Percentiles rank a stretch among this genome's conserved stretches.
These are phyloP conservation scores for Semnornis frantzii DNA, from an alignment of 2,113 vertebrate genomes.

Conservation along the genomic window DNA sequence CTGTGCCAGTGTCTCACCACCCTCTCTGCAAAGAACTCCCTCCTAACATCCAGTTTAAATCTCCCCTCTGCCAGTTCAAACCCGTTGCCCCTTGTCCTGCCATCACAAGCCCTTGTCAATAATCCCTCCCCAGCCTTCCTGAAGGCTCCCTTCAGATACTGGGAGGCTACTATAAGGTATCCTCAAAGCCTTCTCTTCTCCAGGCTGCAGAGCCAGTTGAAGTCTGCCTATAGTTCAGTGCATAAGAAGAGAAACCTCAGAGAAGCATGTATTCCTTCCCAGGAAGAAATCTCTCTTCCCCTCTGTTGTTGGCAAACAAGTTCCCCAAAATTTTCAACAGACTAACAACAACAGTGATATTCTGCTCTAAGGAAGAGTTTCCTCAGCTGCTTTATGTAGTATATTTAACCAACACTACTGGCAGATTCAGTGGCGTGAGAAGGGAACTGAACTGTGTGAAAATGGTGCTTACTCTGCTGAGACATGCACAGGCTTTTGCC, in stretches of 20 bases:
- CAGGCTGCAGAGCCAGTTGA: not conserved
- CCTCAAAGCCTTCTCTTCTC: no score
- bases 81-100: no score
- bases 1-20: no score
- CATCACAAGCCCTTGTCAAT: no score
- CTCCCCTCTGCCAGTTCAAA: no score
- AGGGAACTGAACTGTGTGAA: not conserved
- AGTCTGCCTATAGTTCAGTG: not conserved
- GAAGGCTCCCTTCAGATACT: no score
- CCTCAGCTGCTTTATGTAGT: not conserved
- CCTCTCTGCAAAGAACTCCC: no score
- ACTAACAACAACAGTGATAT: fast-evolving
- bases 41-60: no score
- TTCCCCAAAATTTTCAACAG: not conserved
- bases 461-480: not conserved
- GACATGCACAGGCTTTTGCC: not conserved
- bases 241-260: not conserved
- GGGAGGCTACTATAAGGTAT: no score
- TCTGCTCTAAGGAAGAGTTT: not conserved
- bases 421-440: not conserved
- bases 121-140: no score
- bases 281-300: not conserved
- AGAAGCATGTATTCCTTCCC: not conserved
- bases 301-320: not conserved
- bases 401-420: not conserved